A percentile compares a stretch with the other conserved stretches of the same genome.
Conservation (phyloP, 2,888 invertebrate species). For the Ichneumoninae sp. region DNA sequence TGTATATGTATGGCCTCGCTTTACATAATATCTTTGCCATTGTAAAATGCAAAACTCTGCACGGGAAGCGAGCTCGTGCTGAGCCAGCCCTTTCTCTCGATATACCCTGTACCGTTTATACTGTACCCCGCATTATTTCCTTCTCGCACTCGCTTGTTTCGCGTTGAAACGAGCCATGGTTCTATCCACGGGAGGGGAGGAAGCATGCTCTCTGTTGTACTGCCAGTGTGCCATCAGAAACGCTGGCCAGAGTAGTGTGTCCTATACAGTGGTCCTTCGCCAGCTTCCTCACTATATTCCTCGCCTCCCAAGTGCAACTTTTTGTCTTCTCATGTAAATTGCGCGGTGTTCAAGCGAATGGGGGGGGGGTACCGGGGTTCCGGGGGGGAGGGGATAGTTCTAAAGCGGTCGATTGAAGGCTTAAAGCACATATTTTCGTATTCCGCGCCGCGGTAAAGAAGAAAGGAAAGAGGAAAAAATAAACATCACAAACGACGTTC, state of each 20-base stretch:
- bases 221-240: slow-evolving; percentile 7
- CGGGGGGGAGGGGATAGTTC: slow-evolving; percentile 17
- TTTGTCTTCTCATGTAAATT: slow-evolving; percentile 81
- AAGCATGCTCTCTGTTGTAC: slow-evolving; percentile 48
- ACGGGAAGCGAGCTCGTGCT: slow-evolving; percentile 72
- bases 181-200: slow-evolving; percentile 33
- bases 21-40: slow-evolving; percentile 82
- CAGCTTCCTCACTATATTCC: slow-evolving; percentile 42
- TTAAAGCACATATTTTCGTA: slow-evolving; percentile 76
- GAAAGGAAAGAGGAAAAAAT: slow-evolving; percentile 5
- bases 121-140: slow-evolving; percentile 45
- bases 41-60: slow-evolving; percentile 81
- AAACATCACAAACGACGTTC: slow-evolving; percentile 39
- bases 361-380: slow-evolving; percentile 33
- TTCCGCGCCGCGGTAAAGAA: slow-evolving; percentile 48
- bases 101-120: slow-evolving; percentile 68
- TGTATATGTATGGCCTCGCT: slow-evolving; percentile 72
- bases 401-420: slow-evolving; percentile 73
- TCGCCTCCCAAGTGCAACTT: slow-evolving; percentile 73
- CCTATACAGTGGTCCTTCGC: slow-evolving; percentile 45
- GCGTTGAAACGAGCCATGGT: slow-evolving; percentile 48
- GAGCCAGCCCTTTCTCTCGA: slow-evolving; percentile 77
- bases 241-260: slow-evolving; percentile 29
- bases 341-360: slow-evolving; percentile 62
- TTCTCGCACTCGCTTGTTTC: slow-evolving; percentile 47